phyloP scores from a whole-genome alignment of 2,888 invertebrate genomes.

The Calliphora vomitoria region DNA sequence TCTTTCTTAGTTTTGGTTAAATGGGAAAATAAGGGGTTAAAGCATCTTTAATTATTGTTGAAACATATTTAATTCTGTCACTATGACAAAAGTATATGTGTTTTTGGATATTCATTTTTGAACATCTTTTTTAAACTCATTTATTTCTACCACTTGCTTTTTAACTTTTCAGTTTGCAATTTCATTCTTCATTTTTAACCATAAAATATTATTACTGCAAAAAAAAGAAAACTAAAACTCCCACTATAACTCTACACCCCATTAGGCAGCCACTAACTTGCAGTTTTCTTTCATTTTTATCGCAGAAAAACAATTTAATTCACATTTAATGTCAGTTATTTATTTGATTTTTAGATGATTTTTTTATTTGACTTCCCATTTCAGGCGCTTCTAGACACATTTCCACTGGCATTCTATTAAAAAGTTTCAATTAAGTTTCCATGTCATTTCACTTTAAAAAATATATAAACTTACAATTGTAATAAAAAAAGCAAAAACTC shows the following conservation, averaged over 20 bases:
- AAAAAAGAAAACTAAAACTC: conserved; percentile 2
- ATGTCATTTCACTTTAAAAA: conserved; percentile 55
- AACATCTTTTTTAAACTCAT: background rate
- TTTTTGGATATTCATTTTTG: too few relatives aligned
- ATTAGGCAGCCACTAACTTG: conserved; percentile 27
- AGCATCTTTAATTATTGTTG: too few relatives aligned
- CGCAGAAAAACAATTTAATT: conserved; percentile 22
- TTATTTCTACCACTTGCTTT: background rate
- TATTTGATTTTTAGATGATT: conserved; percentile 49
- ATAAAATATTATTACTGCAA: background rate
- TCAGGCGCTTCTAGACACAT: background rate
- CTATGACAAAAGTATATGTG: too few relatives aligned
- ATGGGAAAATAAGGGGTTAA: too few relatives aligned
- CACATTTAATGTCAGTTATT: conserved; percentile 46
- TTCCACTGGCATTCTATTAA: conserved; percentile 19
- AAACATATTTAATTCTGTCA: too few relatives aligned
- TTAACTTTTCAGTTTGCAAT: background rate
- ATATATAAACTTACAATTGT: conserved; percentile 24
- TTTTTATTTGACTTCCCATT: conserved; percentile 11
- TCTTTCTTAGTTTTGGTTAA: too few relatives aligned
- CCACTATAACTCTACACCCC: conserved; percentile 24
- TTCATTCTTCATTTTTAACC: background rate
- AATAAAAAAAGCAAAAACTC: background rate
- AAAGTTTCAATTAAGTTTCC: conserved; percentile 58
- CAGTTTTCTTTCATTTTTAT: conserved; percentile 11